Percentiles rank a stretch among this genome's conserved stretches.
Evolutionary conservation across 2,888 invertebrate species (phyloP).

Genomic region (Dryadula phaetusa): DNA sequence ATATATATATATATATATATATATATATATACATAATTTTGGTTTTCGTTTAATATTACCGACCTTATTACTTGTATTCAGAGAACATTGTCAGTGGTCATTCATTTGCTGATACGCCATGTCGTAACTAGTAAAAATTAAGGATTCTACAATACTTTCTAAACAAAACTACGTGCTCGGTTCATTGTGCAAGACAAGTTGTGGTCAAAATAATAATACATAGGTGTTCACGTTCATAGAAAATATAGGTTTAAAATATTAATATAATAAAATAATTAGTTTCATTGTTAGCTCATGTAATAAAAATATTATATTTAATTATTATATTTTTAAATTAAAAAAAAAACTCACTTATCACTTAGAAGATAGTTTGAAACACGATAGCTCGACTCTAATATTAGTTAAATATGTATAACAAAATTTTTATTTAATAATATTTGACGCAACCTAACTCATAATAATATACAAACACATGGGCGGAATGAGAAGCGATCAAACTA

Average conservation of each 20-base stretch:
- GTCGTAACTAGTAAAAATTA: slow-evolving; percentile 32
- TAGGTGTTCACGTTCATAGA: not conserved
- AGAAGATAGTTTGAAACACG: too few species aligned
- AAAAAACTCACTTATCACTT: too few species aligned
- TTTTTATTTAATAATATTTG: too few species aligned
- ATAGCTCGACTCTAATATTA: too few species aligned
- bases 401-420: too few species aligned
- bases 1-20: too few species aligned
- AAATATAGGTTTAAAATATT: not conserved
- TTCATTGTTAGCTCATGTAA: too few species aligned
- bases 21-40: not conserved
- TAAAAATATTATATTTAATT: too few species aligned
- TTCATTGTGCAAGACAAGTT: slow-evolving; percentile 34
- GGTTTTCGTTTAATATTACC: not conserved
- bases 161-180: slow-evolving; percentile 39
- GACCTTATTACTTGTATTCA: slow-evolving; percentile 13
- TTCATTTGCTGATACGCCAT: slow-evolving; percentile 27
- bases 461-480: too few species aligned
- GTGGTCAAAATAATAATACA: slow-evolving; percentile 35
- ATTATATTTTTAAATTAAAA: too few species aligned
- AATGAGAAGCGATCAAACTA: not conserved
- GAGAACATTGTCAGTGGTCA: slow-evolving; percentile 22
- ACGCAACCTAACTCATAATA: too few species aligned
- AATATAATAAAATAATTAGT: too few species aligned
- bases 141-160: slow-evolving; percentile 40